Conservation (phyloP, 2,797 vertebrate genomes). For the Saguinus oedipus region DNA sequence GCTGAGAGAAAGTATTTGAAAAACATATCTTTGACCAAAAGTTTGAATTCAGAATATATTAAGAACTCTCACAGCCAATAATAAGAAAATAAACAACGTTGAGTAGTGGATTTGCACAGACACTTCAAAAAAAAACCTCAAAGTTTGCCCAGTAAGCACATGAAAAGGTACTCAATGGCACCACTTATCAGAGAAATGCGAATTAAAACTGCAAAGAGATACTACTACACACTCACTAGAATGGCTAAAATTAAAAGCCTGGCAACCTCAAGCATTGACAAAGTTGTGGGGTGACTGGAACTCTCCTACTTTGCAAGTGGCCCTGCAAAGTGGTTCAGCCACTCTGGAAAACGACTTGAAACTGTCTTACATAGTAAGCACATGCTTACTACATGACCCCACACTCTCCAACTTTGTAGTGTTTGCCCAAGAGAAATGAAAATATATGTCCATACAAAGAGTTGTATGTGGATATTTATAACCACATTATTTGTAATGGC, state of each 20-base stretch:
- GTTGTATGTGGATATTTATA: background rate
- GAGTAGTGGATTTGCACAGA: conserved; percentile 1
- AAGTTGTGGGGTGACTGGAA: background rate
- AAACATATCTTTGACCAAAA: background rate
- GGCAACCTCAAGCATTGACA: background rate
- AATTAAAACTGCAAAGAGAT: background rate
- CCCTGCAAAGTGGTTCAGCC: conserved; percentile 22
- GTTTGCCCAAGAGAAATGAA: conserved; percentile 34
- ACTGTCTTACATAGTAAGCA: background rate
- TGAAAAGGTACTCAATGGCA: background rate
- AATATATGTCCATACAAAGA: background rate
- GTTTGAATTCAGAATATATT: conserved; percentile 13
- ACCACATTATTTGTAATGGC: background rate
- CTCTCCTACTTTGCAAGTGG: background rate
- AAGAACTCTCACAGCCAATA: background rate
- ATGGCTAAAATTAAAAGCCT: background rate
- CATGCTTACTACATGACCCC: background rate
- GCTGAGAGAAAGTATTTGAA: background rate
- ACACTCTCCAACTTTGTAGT: background rate
- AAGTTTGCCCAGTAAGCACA: background rate
- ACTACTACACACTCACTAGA: background rate
- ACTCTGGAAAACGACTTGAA: background rate
- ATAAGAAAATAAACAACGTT: background rate
- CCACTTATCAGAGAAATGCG: background rate
- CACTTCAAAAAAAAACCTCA: background rate